Percentiles rank a stretch among this genome's conserved stretches.
phyloP scores from a whole-genome alignment of 2,888 invertebrate species.

The Dryadula phaetusa region DNA sequence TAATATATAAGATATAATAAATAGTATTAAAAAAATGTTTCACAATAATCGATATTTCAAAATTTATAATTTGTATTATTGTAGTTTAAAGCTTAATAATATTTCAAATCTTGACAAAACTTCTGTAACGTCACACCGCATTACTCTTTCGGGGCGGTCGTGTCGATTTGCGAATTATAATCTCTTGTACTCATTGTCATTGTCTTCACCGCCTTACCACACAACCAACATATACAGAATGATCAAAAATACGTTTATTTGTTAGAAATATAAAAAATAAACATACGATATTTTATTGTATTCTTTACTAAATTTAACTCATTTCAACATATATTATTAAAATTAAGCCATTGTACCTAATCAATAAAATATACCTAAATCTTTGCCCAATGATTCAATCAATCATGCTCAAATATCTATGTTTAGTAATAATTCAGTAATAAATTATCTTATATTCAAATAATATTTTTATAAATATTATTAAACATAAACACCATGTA shows the following conservation, averaged over 20 bases:
- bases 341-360: neutral
- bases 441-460: too few species aligned
- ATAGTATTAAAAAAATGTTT: neutral
- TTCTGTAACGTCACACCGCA: constrained; percentile 45
- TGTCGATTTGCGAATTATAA: constrained; percentile 69
- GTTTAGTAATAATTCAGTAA: too few species aligned
- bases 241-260: constrained; percentile 38
- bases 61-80: neutral
- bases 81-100: neutral
- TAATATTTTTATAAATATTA: neutral
- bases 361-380: too few species aligned
- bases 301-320: neutral
- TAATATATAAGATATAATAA: too few species aligned
- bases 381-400: too few species aligned
- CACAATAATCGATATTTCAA: too few species aligned
- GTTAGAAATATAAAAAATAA: neutral
- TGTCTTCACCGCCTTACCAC: constrained; percentile 53
- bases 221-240: constrained; percentile 54
- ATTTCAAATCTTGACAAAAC: constrained; percentile 40
- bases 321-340: neutral
- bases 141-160: constrained; percentile 44
- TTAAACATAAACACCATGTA: constrained; percentile 55
- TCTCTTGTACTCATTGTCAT: constrained; percentile 58
- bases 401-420: too few species aligned
- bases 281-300: neutral